A percentile compares a stretch with the other conserved stretches of the same genome.
These are phyloP conservation scores for Archilochus colubris DNA, from an alignment of 2,113 vertebrate genomes.

Conservation along the genomic window DNA sequence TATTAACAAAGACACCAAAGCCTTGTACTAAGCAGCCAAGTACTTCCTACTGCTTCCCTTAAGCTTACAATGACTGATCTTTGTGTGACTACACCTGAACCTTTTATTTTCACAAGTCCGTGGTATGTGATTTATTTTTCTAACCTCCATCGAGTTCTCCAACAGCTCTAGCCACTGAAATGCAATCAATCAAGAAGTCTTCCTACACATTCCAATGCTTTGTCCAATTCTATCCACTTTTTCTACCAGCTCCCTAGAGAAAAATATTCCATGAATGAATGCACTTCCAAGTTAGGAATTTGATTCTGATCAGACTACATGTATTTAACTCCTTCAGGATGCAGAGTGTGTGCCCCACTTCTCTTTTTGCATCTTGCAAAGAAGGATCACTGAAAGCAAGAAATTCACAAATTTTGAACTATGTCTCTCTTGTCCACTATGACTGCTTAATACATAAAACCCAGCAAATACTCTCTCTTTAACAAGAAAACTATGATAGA, in stretches of 20 bases:
- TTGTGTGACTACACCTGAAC: neutral
- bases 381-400: neutral
- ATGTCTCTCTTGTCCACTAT: neutral
- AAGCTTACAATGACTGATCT: neutral
- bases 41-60: neutral
- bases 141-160: neutral
- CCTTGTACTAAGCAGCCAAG: neutral
- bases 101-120: neutral
- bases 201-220: neutral
- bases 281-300: neutral
- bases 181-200: conserved; percentile 36
- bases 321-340: neutral
- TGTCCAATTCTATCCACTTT: conserved; percentile 1
- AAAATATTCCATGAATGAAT: neutral
- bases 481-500: neutral
- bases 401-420: neutral
- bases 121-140: neutral
- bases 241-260: neutral
- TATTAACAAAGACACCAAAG: neutral
- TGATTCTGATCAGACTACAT: neutral
- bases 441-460: neutral
- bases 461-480: neutral
- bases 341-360: neutral
- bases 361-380: neutral
- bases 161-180: neutral